Conservation (phyloP, 37 sponge, comb jelly and placozoan genomes). For the Diacarnus erythraeanus region DNA sequence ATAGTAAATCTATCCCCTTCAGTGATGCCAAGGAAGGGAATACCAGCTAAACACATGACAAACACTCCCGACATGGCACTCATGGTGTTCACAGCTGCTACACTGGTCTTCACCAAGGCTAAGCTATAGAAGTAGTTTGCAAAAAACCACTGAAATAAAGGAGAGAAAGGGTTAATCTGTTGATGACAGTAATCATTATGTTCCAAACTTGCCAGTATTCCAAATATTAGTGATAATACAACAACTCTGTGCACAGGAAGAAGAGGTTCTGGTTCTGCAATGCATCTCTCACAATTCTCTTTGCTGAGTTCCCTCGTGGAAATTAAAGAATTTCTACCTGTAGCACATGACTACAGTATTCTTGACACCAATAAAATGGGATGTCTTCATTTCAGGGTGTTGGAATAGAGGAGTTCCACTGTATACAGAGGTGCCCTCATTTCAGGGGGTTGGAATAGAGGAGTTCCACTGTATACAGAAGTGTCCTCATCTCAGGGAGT, state of each 20-base stretch:
- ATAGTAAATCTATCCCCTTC: slow-evolving; percentile 73
- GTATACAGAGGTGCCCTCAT: no score
- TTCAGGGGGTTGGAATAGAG: no score
- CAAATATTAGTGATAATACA: slow-evolving; percentile 62
- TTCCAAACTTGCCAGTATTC: slow-evolving; percentile 66
- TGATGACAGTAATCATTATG: no score
- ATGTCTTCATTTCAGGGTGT: no score
- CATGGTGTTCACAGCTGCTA: slow-evolving; percentile 79
- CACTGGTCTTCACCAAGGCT: slow-evolving; percentile 52
- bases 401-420: no score
- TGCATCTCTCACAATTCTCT: no score
- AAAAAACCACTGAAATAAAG: slow-evolving; percentile 78
- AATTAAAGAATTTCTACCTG: no score
- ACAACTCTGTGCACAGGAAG: slow-evolving; percentile 51
- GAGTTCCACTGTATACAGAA: no score
- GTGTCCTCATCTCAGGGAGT: no score
- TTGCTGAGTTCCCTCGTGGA: no score
- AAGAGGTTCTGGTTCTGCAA: background rate
- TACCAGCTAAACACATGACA: slow-evolving; percentile 77
- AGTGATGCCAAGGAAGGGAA: slow-evolving; percentile 41
- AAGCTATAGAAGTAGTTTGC: slow-evolving; percentile 83
- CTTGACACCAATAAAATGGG: no score
- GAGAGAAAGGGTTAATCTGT: background rate
- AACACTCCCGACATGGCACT: slow-evolving; percentile 76
- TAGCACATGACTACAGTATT: no score